Evolutionary conservation across 2,797 vertebrate genomes (phyloP), one percentile per base, ranked within the genome.

Genomic region (Acridotheres tristis): DNA sequence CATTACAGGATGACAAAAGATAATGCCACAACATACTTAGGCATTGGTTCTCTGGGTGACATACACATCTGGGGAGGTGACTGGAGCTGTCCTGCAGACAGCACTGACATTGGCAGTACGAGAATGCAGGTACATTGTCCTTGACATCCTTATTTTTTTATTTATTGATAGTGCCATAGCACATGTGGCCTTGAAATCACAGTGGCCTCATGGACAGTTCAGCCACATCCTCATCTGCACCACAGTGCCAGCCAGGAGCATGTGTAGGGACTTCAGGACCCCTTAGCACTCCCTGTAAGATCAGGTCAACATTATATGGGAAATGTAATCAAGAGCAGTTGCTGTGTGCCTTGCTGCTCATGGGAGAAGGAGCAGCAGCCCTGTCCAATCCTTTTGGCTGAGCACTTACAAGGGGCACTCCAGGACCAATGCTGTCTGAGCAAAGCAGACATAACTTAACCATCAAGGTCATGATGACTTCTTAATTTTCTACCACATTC

Each of bases 51-150:
- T 86, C 10, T 2, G 9, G 29, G 29, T 18, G 61, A 20, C 11
- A 23, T 11, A 7, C 8, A 25, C 0, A 0, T 34, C 54, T 84
- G 73, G 5, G 45, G 65, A n/a, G 54, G 51, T 75, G 30, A 68
- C 11, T 22, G 15, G 13, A 58, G 54, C 36, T 51, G 20, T 79
- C 29, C 29, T 71, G 15, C 38, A 78, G 34, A 8, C 53, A 59
- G 20, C 62, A 22, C 47, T 67, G 84, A 32, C 25, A 4, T 3
- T 7, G 12, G 25, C 34, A 21, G 43, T 32, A 29, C 0, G 1
- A 48, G 11, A 78, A 11, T 3, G 6, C 23, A 30, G 2, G 0
- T 57, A 13, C 0, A 0, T 27, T 81, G 32, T 9, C 74, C 3
- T 0, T 22, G 54, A 81, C 36, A 23, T 7, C 23, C 53, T 71